A percentile compares a stretch with the other conserved stretches of the same genome.
These are phyloP conservation scores for Cerastis rubricosa DNA, from an alignment of 2,888 invertebrate genomes.

Conservation along the genomic window DNA sequence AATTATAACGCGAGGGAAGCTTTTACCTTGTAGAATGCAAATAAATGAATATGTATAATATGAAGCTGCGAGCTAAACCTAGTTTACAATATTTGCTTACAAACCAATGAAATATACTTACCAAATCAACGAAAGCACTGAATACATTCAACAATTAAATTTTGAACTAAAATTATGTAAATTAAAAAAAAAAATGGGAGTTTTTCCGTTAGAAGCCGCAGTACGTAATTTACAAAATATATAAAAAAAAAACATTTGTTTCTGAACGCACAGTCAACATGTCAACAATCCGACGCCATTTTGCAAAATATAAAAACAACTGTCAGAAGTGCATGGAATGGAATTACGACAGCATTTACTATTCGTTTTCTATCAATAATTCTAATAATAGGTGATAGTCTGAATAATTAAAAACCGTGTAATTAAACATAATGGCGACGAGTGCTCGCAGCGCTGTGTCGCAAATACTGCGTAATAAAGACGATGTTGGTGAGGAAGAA, in stretches of 20 bases:
- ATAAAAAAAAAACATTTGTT: slow-evolving; percentile 6
- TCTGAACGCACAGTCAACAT: slow-evolving; percentile 26
- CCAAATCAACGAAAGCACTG: not conserved
- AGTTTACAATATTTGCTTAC: not conserved
- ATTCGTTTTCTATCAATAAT: not conserved
- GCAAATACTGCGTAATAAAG: slow-evolving; percentile 93
- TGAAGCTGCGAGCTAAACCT: not conserved
- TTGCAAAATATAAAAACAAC: slow-evolving; percentile 34
- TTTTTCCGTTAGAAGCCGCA: no score
- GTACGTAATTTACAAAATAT: no score
- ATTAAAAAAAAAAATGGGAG: no score
- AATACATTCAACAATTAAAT: not conserved
- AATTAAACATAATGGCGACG: slow-evolving; percentile 77
- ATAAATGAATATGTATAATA: no score
- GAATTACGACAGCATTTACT: not conserved
- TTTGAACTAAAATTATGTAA: no score
- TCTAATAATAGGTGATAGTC: not conserved
- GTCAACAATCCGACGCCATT: slow-evolving; percentile 53
- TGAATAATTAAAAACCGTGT: not conserved
- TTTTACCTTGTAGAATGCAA: no score
- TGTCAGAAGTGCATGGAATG: slow-evolving; percentile 13
- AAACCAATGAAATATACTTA: no score
- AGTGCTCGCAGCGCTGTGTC: slow-evolving; percentile 92
- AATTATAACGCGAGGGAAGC: no score
- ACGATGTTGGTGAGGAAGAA: slow-evolving; percentile 91